Conservation (phyloP, 2,113 vertebrate genomes). For the Phyllostomus hastatus region DNA sequence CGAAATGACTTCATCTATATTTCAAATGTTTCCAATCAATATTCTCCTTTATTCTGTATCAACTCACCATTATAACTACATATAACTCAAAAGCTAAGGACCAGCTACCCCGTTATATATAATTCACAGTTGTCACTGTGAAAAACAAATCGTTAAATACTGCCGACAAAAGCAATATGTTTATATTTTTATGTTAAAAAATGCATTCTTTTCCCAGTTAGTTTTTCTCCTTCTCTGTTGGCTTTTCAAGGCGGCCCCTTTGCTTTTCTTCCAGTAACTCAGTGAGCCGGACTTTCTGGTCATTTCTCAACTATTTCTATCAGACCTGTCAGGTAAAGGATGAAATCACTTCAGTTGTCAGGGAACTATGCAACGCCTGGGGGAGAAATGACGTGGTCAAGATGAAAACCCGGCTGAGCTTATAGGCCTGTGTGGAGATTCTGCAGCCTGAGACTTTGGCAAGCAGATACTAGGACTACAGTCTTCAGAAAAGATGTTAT, state of each 20-base stretch:
- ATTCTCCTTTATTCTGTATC: slow-evolving; percentile 73
- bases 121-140: slow-evolving; percentile 73
- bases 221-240: background rate
- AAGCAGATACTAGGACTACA: background rate
- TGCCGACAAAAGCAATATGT: slow-evolving; percentile 66
- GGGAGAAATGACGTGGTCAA: slow-evolving; percentile 1
- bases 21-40: slow-evolving; percentile 86
- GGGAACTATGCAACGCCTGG: background rate
- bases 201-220: background rate
- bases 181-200: slow-evolving; percentile 64
- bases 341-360: background rate
- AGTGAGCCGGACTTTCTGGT: background rate
- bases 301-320: slow-evolving; percentile 17
- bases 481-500: background rate
- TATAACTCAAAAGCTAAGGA: slow-evolving; percentile 75
- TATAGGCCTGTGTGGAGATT: background rate
- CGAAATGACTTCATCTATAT: slow-evolving; percentile 82
- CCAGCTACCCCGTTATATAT: slow-evolving; percentile 73
- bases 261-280: background rate
- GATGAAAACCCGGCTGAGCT: background rate
- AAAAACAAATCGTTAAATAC: slow-evolving; percentile 75
- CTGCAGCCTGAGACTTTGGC: background rate
- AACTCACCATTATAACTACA: slow-evolving; percentile 66
- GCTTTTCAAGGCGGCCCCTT: slow-evolving; percentile 54
- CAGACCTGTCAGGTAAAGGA: background rate